Evolutionary conservation across 2,888 invertebrate genomes (phyloP).

Genomic region (Ecliptopera silaceata): DNA sequence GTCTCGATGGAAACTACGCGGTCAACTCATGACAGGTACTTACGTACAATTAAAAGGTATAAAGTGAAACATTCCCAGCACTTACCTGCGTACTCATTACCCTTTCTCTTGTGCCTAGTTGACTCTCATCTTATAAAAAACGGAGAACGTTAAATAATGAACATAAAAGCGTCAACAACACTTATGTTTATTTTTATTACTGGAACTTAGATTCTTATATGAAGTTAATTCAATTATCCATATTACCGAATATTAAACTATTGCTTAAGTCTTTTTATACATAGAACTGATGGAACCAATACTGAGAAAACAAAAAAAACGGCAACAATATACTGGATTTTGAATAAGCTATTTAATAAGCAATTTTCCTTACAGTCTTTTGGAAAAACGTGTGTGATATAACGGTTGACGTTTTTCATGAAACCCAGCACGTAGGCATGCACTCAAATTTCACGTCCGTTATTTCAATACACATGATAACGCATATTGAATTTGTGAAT

Average conservation of each 20-base stretch:
- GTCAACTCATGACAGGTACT: background rate
- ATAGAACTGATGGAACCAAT: too few relatives aligned
- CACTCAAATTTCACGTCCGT: constrained; percentile 31
- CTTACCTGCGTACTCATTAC: constrained; percentile 7
- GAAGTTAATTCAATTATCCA: too few relatives aligned
- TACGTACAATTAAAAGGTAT: background rate
- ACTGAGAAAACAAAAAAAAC: too few relatives aligned
- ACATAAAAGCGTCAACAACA: background rate
- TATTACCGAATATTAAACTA: too few relatives aligned
- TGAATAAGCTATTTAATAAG: too few relatives aligned
- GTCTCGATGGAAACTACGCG: background rate
- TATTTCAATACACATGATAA: constrained; percentile 29
- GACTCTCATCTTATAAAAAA: background rate
- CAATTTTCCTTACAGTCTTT: background rate
- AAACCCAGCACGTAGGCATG: background rate
- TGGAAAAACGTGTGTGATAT: too few relatives aligned
- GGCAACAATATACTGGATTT: background rate
- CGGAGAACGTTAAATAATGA: background rate
- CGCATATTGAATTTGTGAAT: constrained; percentile 27
- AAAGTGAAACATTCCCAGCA: constrained; percentile 5
- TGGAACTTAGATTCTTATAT: too few relatives aligned
- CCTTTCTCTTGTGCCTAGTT: constrained; percentile 18
- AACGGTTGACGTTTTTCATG: background rate
- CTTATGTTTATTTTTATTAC: too few relatives aligned
- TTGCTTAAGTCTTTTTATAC: too few relatives aligned